Evolutionary conservation across 2,113 vertebrate genomes (phyloP).

Genomic region (Megaleporinus macrocephalus): DNA sequence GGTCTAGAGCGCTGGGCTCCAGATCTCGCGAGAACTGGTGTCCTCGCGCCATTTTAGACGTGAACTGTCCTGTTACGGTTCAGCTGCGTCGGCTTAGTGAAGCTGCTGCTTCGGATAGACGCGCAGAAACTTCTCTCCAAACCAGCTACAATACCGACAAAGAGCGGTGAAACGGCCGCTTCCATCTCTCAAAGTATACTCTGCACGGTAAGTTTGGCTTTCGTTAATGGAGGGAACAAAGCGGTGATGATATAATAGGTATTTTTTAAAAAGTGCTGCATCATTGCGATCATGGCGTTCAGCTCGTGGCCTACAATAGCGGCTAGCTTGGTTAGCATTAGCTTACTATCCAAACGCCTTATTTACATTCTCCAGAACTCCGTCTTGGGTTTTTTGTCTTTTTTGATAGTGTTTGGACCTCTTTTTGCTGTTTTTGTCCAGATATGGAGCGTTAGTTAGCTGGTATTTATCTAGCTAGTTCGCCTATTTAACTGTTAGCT

Average conservation of each 20-base stretch:
- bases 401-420: too few relatives aligned
- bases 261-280: constrained; percentile 7
- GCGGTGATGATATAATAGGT: too few relatives aligned
- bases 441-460: too few relatives aligned
- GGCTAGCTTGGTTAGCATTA: too few relatives aligned
- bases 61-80: neutral
- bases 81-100: neutral
- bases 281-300: constrained; percentile 1
- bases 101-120: neutral
- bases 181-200: neutral
- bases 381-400: too few relatives aligned
- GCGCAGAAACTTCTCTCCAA: neutral
- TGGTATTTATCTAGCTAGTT: too few relatives aligned
- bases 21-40: neutral
- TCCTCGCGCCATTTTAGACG: constrained; percentile 1
- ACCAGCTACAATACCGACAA: neutral
- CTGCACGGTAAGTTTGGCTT: neutral
- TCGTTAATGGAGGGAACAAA: too few relatives aligned
- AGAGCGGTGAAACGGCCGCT: neutral
- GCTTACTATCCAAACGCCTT: too few relatives aligned
- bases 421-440: too few relatives aligned
- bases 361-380: too few relatives aligned
- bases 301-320: neutral
- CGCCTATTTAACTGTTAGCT: too few relatives aligned
- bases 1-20: too few relatives aligned